Base-by-base conservation (phyloP, 2,888 invertebrate species). In the Leucophora obtusa region DNA sequence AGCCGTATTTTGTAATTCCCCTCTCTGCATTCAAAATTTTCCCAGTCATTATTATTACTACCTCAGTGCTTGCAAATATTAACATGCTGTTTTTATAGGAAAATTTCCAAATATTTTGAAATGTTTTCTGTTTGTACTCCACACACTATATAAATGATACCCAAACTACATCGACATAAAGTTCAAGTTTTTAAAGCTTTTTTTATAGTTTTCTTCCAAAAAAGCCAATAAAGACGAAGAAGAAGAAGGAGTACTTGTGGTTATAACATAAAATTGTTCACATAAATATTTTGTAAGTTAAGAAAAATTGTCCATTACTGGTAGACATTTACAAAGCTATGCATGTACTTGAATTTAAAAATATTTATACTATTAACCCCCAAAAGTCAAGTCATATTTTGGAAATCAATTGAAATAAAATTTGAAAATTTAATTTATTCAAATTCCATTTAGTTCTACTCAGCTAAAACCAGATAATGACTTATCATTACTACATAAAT, bases 81-180 rank as follows among this genome's bases (percentile, higher is more conserved):
- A n/a, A 21, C 21, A 38, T 47, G 53, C 18, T 66, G 53, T 33
- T 54, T 17, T 66, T 38, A 38, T 53, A 35, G 35, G n/a, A 56
- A 54, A 43, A 24, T n/a, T 54, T 56, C 66, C 43, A 66, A 66
- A 66, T 66, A 66, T 66, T 66, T 66, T 66, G 66, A 66, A 66
- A 38, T 35, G 17, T 17, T 33, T 28, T 33, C 51, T 54, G n/a
- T 14, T 35, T 2, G 18, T 53, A 2, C 38, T 7, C 33, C 2
- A n/a, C 21, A 4, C 28, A 28, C n/a, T n/a, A n/a, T n/a, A n/a
- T n/a, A n/a, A 3, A 24, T 11, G 4, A 56, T n/a, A 47, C n/a
- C n/a, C 21, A 18, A 17, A 35, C 65, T 38, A 18, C 15, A n/a
- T 56, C 0, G 24, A n/a, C 66, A 38, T 66, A 66, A 66, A 66